Conservation (phyloP, 2,797 vertebrate genomes). For the Hapalemur alaotrensis region DNA sequence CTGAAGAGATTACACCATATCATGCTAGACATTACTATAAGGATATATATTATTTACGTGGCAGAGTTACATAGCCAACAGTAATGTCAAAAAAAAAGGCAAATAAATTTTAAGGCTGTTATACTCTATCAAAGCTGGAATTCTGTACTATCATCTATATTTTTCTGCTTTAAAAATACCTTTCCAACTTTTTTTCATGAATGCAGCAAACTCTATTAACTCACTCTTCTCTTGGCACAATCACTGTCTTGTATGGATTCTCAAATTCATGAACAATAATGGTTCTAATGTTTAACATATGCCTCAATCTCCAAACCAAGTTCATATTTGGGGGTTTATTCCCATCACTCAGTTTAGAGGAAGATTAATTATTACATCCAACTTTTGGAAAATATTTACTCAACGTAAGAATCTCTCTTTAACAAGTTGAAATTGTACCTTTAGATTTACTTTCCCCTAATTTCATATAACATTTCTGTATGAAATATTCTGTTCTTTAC, state of each 20-base stretch:
- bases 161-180: background rate
- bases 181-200: background rate
- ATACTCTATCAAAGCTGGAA: background rate
- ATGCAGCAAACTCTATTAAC: background rate
- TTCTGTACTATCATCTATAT: background rate
- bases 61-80: background rate
- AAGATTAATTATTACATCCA: background rate
- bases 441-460: background rate
- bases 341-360: background rate
- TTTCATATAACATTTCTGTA: background rate
- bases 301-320: background rate
- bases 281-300: background rate
- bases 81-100: background rate
- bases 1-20: background rate
- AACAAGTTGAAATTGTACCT: background rate
- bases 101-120: slow-evolving; percentile 9
- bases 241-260: background rate
- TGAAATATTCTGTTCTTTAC: background rate
- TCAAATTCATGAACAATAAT: background rate
- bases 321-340: background rate
- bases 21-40: background rate
- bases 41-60: background rate
- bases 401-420: background rate
- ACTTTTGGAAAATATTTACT: background rate
- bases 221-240: background rate